Conservation (phyloP, 2,888 invertebrate genomes). For the Agrotis exclamationis region DNA sequence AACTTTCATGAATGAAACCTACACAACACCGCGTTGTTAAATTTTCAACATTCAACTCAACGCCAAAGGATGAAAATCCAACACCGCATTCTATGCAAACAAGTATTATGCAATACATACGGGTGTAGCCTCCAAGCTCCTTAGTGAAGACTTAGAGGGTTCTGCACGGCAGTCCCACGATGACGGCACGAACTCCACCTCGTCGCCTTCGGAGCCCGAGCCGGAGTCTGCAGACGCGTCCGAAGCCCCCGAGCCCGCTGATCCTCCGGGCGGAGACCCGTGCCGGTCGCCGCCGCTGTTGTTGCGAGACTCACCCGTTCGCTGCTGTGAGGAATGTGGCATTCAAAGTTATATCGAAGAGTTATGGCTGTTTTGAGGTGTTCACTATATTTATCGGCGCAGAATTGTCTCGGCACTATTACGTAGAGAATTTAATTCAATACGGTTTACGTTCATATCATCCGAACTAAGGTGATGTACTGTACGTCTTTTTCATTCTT, state of each 20-base stretch:
- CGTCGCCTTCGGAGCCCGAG: constrained; percentile 91
- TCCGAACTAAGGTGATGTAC: no score
- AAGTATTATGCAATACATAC: constrained; percentile 64
- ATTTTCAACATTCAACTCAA: no score
- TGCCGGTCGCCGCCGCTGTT: constrained; percentile 68
- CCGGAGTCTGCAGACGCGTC: constrained; percentile 76
- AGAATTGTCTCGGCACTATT: no score
- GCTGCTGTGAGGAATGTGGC: constrained; percentile 69
- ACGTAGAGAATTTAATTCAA: no score
- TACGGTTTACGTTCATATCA: no score
- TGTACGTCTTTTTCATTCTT: no score
- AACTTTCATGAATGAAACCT: no score
- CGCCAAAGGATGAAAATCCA: no score
- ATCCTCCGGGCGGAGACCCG: constrained; percentile 47
- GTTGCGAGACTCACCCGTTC: constrained; percentile 66
- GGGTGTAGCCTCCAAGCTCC: constrained; percentile 80
- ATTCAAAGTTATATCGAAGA: constrained; percentile 6
- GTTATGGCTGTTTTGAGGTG: neutral
- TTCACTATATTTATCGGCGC: constrained; percentile 11
- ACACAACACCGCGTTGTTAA: no score
- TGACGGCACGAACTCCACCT: constrained; percentile 95
- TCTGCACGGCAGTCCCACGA: constrained; percentile 95
- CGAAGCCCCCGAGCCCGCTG: constrained; percentile 71
- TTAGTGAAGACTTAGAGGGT: constrained; percentile 94
- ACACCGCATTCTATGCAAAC: no score